Evolutionary conservation across 2,888 invertebrate species (phyloP).

Genomic region (Iselma pallidipennis): DNA sequence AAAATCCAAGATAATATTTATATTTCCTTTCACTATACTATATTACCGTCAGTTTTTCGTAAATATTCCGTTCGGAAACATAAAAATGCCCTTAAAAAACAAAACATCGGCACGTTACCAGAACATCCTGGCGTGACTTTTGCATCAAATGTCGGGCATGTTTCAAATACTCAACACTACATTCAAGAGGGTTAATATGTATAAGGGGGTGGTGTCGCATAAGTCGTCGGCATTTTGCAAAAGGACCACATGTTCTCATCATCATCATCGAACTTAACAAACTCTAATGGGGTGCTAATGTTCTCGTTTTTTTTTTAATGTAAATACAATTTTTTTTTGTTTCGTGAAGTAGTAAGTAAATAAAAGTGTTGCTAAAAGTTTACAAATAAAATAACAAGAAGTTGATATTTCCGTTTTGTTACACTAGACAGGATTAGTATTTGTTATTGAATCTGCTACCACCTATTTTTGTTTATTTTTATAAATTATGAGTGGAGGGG

Average conservation of each 20-base stretch:
- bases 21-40: conserved; percentile 32
- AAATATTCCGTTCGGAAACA: conserved; percentile 47
- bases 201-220: conserved; percentile 1
- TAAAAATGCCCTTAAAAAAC: conserved; percentile 43
- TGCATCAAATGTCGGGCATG: conserved; percentile 24
- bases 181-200: conserved; percentile 15
- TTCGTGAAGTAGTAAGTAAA: too few species aligned
- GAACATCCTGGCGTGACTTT: conserved; percentile 24
- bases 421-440: too few species aligned
- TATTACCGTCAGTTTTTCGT: conserved; percentile 27
- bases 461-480: too few species aligned
- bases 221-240: conserved; percentile 28
- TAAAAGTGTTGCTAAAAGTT: too few species aligned
- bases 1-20: conserved; percentile 27
- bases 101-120: conserved; percentile 19
- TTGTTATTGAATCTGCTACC: too few species aligned
- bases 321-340: neutral
- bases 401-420: too few species aligned
- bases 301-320: conserved; percentile 18
- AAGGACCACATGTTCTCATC: conserved; percentile 24
- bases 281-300: conserved; percentile 37
- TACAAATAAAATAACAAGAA: too few species aligned
- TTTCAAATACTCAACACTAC: conserved; percentile 13
- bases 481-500: too few species aligned
- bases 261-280: neutral